Evolutionary conservation across 1,140 invertebrate species (phyloP), one percentile per base, ranked within the genome.

Genomic region (Diprion similis): DNA sequence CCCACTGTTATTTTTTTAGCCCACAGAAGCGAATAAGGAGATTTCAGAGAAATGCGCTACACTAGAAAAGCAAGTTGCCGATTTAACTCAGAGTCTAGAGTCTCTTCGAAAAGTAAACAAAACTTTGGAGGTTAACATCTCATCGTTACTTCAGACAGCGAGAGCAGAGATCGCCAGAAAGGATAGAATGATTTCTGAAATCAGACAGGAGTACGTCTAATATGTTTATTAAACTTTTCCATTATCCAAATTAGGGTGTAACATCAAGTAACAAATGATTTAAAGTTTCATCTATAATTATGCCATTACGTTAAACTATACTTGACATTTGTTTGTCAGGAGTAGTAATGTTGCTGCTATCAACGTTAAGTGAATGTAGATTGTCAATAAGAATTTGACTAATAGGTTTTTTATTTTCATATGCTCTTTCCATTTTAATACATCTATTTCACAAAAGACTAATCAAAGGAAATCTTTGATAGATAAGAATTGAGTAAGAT

Each of bases 151-250:
- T 18, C 85, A 86, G 78, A 90, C 89, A 19, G 89, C 89, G 0
- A 87, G 82, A 75, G 78, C 81, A 8, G 89, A 90, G 82, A 83
- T 90, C 72, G 46, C 74, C 24, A 78, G 89, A 15, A 90, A 90
- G 75, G 86, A 90, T 74, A 79, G 76, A 66, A 84, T 78, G 51
- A 87, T 90, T 68, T 67, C 73, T 10, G 83, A 89, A 66, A 76
- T 90, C 8, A 83, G 85, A 71, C 74, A 76, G 24, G 46, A 83
- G 87, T 88, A 80, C 70, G 81, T 83, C 75, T 11, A 64, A 37
- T 37, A 37, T 37, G 24, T 37, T 37, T 37, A 37, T 37, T 3
- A 37, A 37, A 37, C 24, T 3, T 72, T 70, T 68, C 19, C 13
- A 15, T 75, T 37, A 71, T n/a, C 10, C n/a, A 6, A 65, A 45